Percentiles rank a stretch among this genome's conserved stretches.
These are phyloP conservation scores for Gnathonemus longibarbis DNA, from an alignment of 2,113 vertebrate genomes.

Conservation along the genomic window DNA sequence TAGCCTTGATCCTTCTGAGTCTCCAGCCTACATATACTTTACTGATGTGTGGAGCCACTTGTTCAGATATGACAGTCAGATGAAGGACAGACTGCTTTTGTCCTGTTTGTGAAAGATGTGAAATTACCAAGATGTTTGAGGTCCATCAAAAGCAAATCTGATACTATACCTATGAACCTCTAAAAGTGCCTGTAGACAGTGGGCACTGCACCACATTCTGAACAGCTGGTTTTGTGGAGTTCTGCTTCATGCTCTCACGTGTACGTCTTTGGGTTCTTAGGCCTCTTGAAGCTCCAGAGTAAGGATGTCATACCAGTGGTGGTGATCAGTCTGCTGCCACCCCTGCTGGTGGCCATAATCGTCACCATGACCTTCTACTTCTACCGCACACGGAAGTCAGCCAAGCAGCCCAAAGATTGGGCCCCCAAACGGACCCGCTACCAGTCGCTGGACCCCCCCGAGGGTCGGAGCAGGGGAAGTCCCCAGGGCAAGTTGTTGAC, in stretches of 20 bases:
- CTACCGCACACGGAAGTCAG: conserved; percentile 66
- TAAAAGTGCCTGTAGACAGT: not conserved
- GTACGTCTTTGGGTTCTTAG: conserved; percentile 43
- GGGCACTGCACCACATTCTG: not conserved
- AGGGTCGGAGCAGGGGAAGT: conserved; percentile 33
- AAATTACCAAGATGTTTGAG: not conserved
- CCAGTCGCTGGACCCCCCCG: conserved; percentile 40
- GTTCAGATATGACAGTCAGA: not conserved
- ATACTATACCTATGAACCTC: not conserved
- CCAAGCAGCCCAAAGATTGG: conserved; percentile 64
- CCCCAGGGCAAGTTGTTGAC: conserved; percentile 46
- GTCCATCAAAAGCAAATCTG: not conserved
- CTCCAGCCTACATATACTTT: not conserved
- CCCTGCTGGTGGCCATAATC: conserved; percentile 65
- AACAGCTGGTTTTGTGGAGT: not conserved
- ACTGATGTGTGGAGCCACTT: not conserved
- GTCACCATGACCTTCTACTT: conserved; percentile 68
- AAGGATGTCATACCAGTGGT: conserved; percentile 77
- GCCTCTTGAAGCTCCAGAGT: conserved; percentile 69
- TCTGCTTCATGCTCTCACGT: not conserved
- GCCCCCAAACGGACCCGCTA: conserved; percentile 50
- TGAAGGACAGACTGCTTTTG: not conserved
- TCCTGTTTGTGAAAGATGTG: not conserved
- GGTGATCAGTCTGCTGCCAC: conserved; percentile 74
- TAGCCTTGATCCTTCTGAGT: not conserved